Base-by-base conservation (phyloP, 2,113 vertebrate species). In the Neotoma lepida region DNA sequence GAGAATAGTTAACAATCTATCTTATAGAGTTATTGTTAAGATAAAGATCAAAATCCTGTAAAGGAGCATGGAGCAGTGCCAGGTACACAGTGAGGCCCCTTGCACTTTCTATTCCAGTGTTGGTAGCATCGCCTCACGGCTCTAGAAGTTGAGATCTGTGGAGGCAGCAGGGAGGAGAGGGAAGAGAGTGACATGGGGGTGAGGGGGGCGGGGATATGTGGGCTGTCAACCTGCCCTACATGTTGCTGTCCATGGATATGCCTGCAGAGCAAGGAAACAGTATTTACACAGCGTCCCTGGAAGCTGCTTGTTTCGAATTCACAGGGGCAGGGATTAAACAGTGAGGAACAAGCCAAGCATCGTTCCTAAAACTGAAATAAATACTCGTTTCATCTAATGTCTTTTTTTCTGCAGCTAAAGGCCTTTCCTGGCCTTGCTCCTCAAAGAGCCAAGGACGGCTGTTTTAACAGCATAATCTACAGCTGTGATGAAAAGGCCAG, bases 111-210 rank as follows among this genome's bases (percentile, higher is more conserved):
- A 30, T 33, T 30, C 46, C 9, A 8, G 28, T 12, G 63, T 4
- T 46, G 56, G 54, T 28, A 35, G 51, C 10, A 78, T 3, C 4
- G 22, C 17, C 54, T 73, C 33, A 0, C 0, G 6, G 58, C 33
- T 80, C 70, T 56, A 41, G 39, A 89, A 56, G 46, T 46, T 33
- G 54, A 71, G 49, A 41, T 22, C 58, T 61, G 35, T 5, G 46
- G 15, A 30, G 56, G 39, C 0, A 2, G 33, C 9, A 35, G 33
- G 20, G 68, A 64, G n/a, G 44, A 41, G 24, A 49, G n/a, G 3
- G 18, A 80, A 96, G 44, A 66, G 14, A 44, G 56, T 26, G 64
- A 89, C 33, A 56, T n/a, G 20, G 33, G 51, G 51, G 1, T 13
- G 51, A 9, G 35, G 66, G 35, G 68, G 66, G 17, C 13, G 14